These are phyloP conservation scores for Pelmatolapia mariae DNA, from an alignment of 2,113 vertebrate genomes.

Conservation along the genomic window DNA sequence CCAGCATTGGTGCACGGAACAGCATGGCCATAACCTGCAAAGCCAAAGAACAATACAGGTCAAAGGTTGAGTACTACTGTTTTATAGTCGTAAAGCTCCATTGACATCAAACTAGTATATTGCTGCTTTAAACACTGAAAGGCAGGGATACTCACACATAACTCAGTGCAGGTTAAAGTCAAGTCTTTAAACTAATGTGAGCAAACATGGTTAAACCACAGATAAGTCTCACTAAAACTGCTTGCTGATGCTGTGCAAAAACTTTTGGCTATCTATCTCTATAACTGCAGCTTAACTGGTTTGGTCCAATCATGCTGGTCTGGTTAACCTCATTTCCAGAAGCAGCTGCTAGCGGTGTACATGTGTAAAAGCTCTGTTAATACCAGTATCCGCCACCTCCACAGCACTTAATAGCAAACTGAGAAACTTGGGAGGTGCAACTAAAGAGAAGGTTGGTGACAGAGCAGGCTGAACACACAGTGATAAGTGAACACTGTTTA, in stretches of 20 bases:
- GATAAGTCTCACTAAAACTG: neutral
- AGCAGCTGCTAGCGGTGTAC: neutral
- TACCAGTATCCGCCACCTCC: neutral
- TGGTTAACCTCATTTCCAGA: neutral
- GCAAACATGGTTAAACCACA: neutral
- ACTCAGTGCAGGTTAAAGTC: neutral
- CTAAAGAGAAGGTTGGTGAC: neutral
- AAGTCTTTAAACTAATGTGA: neutral
- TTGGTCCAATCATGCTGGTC: neutral
- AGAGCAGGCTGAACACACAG: neutral
- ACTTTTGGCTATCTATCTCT: neutral
- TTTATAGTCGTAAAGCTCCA: neutral
- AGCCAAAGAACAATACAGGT: slow-evolving; percentile 2
- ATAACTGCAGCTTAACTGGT: neutral
- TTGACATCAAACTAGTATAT: neutral
- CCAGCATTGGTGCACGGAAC: slow-evolving; percentile 81
- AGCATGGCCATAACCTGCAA: slow-evolving; percentile 82
- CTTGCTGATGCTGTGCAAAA: neutral
- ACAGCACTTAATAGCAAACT: neutral
- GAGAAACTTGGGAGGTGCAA: neutral
- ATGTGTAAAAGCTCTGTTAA: neutral
- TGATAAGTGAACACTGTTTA: neutral
- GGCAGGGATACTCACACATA: neutral
- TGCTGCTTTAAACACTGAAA: neutral
- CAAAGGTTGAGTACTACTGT: neutral